A percentile compares a stretch with the other conserved stretches of the same genome.
phyloP scores from a whole-genome alignment of 2,888 invertebrate genomes.

The Plagodis dolabraria region DNA sequence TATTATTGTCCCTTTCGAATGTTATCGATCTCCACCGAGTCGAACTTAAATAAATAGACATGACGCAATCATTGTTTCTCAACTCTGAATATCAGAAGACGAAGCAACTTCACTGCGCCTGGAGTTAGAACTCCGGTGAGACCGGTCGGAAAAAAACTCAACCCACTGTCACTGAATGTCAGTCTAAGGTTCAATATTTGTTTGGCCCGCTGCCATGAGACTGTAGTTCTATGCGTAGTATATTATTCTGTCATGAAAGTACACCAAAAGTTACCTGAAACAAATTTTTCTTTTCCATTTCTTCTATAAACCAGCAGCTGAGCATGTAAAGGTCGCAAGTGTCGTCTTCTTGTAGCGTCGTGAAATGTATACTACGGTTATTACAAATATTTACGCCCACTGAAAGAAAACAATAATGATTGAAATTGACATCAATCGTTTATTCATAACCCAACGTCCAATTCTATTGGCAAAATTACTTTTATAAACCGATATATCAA shows the following conservation, averaged over 20 bases:
- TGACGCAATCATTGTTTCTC: too few species aligned
- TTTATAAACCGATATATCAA: too few species aligned
- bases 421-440: background rate
- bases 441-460: background rate
- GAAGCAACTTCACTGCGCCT: too few species aligned
- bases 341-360: slow-evolving; percentile 59
- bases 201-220: too few species aligned
- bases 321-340: slow-evolving; percentile 70
- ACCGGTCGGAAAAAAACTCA: too few species aligned
- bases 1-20: too few species aligned
- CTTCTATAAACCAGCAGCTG: slow-evolving; percentile 77
- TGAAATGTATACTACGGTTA: slow-evolving; percentile 57
- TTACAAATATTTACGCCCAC: slow-evolving; percentile 68
- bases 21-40: too few species aligned
- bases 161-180: too few species aligned
- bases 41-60: too few species aligned
- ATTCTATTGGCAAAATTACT: too few species aligned
- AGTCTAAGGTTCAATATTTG: background rate
- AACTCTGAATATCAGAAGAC: too few species aligned
- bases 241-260: background rate
- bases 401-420: slow-evolving; percentile 42
- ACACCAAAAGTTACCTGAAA: slow-evolving; percentile 56
- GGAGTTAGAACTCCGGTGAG: too few species aligned
- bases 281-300: slow-evolving; percentile 67
- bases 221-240: background rate